Evolutionary conservation across 2,888 invertebrate genomes (phyloP), one percentile per base, ranked within the genome.

Genomic region (Noctua janthina): DNA sequence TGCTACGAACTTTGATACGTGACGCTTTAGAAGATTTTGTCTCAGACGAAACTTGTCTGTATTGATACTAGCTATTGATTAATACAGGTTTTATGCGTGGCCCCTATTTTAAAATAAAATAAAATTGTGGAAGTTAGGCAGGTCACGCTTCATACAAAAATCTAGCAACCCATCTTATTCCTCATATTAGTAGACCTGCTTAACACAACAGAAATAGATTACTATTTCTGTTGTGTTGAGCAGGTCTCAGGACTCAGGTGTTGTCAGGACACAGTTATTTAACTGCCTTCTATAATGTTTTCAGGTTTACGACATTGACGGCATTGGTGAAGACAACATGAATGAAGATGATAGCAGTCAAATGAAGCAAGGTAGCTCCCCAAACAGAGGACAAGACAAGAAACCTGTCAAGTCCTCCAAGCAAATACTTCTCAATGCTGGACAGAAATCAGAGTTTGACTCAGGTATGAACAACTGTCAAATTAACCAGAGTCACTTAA

Each of bases 381-480:
- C 94, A 6, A 92, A 91, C 70, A 94, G 92, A 84, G 88, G 88
- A 59, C 89, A 92, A 17, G 94, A 94, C 29, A 96, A 95, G 86
- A 94, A 92, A 85, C 89, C 92, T 7, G 91, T 96, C 0, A 97
- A 97, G 91, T 97, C 97, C 13, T 97, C 97, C 17, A 97, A 96
- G 86, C 97, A 96, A 90, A 96, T 97, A 86, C 94, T 97, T 54
- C 91, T 96, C 85, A 97, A 97, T 79, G 96, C 97, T 2, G 97
- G 97, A 20, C 97, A 97, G 80, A 96, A 96, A 82, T 97, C 97
- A 0, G 97, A 97, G 83, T 97, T 97, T 80, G 97, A 96, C 87
- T 96, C 96, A 0, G 97, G 97, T 17, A 97, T 97, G 96, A 97
- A 97, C 91, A 97, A 96, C 90, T 95, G 94, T 78, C 97, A 96